phyloP scores from a whole-genome alignment of 2,113 vertebrate genomes.

The Pelecanoides urinatrix region DNA sequence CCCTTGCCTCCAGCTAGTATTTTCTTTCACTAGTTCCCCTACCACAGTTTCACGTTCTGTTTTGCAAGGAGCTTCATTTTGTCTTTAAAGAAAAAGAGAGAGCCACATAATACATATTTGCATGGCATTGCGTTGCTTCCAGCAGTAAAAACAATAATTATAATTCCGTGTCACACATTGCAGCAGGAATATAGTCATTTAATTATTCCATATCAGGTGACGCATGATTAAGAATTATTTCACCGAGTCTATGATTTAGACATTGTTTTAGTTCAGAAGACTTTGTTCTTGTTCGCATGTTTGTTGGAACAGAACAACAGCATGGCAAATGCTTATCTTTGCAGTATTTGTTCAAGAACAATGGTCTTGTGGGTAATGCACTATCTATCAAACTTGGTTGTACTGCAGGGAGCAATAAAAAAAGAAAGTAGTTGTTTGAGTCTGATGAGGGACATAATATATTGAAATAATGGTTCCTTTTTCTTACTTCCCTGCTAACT shows the following conservation, averaged over 20 bases:
- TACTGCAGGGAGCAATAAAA: not conserved
- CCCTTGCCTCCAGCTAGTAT: not conserved
- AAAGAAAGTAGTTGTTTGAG: not conserved
- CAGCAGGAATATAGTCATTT: not conserved
- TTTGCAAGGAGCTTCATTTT: not conserved
- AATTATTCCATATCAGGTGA: not conserved
- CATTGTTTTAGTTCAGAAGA: not conserved
- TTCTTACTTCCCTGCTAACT: not conserved
- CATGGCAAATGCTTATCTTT: not conserved
- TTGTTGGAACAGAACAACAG: not conserved
- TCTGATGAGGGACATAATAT: not conserved
- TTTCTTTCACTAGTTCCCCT: not conserved
- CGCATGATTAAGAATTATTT: not conserved
- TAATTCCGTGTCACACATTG: not conserved
- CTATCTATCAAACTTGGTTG: not conserved
- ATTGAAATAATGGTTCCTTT: not conserved
- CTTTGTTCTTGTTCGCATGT: not conserved
- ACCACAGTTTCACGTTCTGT: not conserved
- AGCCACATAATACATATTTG: not conserved
- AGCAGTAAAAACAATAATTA: not conserved
- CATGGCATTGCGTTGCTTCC: not conserved
- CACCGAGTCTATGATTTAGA: not conserved
- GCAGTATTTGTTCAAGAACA: not conserved
- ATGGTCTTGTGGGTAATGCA: not conserved
- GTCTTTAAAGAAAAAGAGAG: not conserved